Conservation (phyloP, 1,140 invertebrate species). For the Gyrodactylus salaris region DNA sequence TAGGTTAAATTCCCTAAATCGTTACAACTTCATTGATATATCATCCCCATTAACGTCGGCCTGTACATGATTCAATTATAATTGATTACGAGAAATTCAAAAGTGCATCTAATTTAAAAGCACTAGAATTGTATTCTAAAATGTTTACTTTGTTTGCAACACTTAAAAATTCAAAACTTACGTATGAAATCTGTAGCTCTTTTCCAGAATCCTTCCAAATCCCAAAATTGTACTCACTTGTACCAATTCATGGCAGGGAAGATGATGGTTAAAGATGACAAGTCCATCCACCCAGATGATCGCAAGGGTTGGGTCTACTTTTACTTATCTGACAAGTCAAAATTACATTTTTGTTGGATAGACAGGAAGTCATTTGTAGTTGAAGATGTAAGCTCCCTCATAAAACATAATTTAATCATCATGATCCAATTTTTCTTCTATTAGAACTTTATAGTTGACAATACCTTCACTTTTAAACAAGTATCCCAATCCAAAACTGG, state of each 20-base stretch:
- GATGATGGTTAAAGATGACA: constrained; percentile 54
- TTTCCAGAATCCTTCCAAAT: neutral
- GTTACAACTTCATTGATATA: no score
- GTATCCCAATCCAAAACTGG: constrained; percentile 78
- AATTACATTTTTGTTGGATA: constrained; percentile 95
- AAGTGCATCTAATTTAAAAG: no score
- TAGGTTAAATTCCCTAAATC: no score
- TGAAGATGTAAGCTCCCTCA: constrained; percentile 31
- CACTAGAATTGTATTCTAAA: no score
- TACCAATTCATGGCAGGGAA: constrained; percentile 80
- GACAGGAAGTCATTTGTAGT: constrained; percentile 41
- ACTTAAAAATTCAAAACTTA: neutral
- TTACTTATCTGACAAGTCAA: constrained; percentile 58
- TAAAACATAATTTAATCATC: neutral
- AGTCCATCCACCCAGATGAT: constrained; percentile 70
- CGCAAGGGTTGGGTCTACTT: constrained; percentile 72
- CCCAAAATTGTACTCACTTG: constrained; percentile 32
- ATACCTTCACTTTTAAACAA: constrained; percentile 75
- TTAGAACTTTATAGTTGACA: constrained; percentile 80
- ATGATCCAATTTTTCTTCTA: constrained; percentile 9
- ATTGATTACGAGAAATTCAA: no score
- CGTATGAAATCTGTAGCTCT: neutral
- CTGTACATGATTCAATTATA: no score
- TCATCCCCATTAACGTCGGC: no score
- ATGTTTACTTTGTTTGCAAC: neutral